phyloP scores from a whole-genome alignment of 92 coral and sea anemone species.

The Heteractis magnifica region DNA sequence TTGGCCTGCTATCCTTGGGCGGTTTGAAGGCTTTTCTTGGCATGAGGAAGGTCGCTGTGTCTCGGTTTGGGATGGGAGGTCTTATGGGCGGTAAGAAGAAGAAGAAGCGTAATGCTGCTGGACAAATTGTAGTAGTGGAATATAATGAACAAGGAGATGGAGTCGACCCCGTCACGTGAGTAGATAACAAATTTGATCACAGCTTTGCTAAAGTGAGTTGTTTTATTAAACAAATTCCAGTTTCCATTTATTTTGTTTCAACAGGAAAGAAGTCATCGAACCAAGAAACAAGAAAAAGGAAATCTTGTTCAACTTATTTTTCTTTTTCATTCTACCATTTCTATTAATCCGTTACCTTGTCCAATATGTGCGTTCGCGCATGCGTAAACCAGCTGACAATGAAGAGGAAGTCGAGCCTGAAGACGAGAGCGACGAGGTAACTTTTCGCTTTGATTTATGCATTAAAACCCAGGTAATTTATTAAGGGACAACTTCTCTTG shows the following conservation, averaged over 20 bases:
- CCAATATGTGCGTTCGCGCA: slow-evolving; percentile 37
- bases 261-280: slow-evolving; percentile 79
- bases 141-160: slow-evolving; percentile 82
- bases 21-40: slow-evolving; percentile 72
- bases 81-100: slow-evolving; percentile 30
- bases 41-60: slow-evolving; percentile 27
- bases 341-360: slow-evolving; percentile 45
- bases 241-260: not conserved
- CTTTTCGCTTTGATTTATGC: too few relatives aligned
- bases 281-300: slow-evolving; percentile 79
- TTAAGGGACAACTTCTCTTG: not conserved
- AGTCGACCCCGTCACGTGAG: slow-evolving; percentile 85
- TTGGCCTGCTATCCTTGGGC: slow-evolving; percentile 61
- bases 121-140: slow-evolving; percentile 68
- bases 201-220: not conserved
- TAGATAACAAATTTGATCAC: not conserved
- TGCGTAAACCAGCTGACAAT: not conserved
- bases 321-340: slow-evolving; percentile 73
- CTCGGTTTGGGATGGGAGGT: slow-evolving; percentile 84
- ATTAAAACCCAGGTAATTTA: not conserved
- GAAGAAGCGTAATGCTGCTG: slow-evolving; percentile 47
- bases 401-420: not conserved
- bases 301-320: slow-evolving; percentile 74
- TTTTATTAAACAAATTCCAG: not conserved
- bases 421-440: slow-evolving; percentile 18